Base-by-base conservation (phyloP, 2,113 vertebrate species). In the Bufo bufo region DNA sequence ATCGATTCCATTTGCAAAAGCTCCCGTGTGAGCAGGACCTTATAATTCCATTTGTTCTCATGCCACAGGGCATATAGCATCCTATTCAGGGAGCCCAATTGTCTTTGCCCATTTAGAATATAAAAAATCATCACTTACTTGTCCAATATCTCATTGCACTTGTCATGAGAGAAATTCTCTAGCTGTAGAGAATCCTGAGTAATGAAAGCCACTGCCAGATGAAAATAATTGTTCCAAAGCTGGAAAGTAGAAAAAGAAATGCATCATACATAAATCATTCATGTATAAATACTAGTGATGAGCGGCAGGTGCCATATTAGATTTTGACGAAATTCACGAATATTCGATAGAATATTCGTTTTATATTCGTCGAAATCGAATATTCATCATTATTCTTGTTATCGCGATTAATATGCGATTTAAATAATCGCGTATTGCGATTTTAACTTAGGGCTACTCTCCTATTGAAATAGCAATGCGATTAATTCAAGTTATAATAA, bases 221-320 rank as follows among this genome's bases (percentile, higher is more conserved):
- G 97, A 94, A 99, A 99, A 92, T 99, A 99, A 94, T 99, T 99
- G 95, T 99, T 99, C 98, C 98, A 99, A 88, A 99, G 94, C 98
- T 99, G 94, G 89, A 93, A 94, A 93, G 90, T 84, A 83, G 92
- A 92, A 90, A 89, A 65, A n/a, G n/a, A n/a, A 33, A 33, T 33
- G 33, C 33, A 33, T 33, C 33, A 33, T 33, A 33, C 89, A 74
- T 74, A 84, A 91, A 91, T 91, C 92, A 94, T 94, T 95, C 92
- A 95, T 94, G 92, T 91, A 95, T 91, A 85, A 93, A 92, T 89
- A 84, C n/a, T n/a, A n/a, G n/a, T n/a, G n/a, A n/a, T n/a, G n/a
- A n/a, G n/a, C n/a, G n/a, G n/a, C n/a, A n/a, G n/a, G n/a, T n/a
- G n/a, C n/a, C n/a, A n/a, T n/a, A n/a, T n/a, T n/a, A n/a, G n/a